Evolutionary conservation across 2,113 vertebrate genomes (phyloP).

Genomic region (Alligator mississippiensis): DNA sequence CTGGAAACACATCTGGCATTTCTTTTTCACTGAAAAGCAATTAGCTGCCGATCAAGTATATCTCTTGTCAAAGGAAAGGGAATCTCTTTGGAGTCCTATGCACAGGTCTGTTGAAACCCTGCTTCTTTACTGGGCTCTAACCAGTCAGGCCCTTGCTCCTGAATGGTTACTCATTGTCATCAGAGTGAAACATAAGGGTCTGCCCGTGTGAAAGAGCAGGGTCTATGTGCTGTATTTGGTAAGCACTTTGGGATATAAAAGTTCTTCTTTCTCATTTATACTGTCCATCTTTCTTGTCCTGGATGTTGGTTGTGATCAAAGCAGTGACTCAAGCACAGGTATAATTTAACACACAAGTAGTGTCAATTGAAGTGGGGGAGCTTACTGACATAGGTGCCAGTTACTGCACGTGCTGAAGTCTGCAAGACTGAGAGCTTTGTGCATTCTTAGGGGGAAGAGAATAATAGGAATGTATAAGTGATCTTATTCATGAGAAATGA

Average conservation of each 20-base stretch:
- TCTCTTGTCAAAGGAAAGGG: constrained; percentile 5
- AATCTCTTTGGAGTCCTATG: constrained; percentile 43
- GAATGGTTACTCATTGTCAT: not conserved
- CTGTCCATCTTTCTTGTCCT: not conserved
- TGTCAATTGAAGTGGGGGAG: too few species aligned
- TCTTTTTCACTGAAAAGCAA: constrained; percentile 61
- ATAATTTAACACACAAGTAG: not conserved
- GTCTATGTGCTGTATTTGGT: not conserved
- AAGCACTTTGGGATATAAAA: not conserved
- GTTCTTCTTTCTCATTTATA: not conserved
- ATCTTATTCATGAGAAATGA: too few species aligned
- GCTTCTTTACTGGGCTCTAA: not conserved
- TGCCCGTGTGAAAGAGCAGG: not conserved
- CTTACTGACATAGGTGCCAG: too few species aligned
- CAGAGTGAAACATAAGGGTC: not conserved
- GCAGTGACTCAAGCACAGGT: not conserved
- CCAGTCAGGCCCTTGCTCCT: not conserved
- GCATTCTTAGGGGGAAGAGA: too few species aligned
- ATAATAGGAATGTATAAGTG: too few species aligned
- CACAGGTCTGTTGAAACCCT: constrained; percentile 12
- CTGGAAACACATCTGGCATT: constrained; percentile 9
- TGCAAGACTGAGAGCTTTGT: too few species aligned
- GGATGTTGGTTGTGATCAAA: not conserved
- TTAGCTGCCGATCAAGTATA: constrained; percentile 56
- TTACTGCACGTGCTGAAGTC: too few species aligned